These are phyloP conservation scores for Chascanopsetta lugubris DNA, from an alignment of 2,113 vertebrate genomes.

Conservation along the genomic window DNA sequence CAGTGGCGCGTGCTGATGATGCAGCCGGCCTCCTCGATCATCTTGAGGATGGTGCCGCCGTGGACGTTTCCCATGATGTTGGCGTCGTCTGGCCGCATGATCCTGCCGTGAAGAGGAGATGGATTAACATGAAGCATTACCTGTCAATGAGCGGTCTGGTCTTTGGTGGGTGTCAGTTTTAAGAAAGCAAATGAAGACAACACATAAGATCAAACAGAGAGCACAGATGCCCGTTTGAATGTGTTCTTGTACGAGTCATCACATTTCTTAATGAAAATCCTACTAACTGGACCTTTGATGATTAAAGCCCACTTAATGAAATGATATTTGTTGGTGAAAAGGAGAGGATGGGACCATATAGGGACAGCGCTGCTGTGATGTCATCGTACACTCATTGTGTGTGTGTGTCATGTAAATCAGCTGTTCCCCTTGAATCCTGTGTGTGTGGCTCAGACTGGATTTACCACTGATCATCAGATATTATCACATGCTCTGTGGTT, in stretches of 20 bases:
- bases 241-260: too few species aligned
- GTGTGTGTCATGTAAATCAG: background rate
- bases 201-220: too few species aligned
- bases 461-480: conserved; percentile 18
- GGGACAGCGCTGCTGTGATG: background rate
- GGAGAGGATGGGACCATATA: background rate
- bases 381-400: background rate
- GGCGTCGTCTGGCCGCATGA: conserved; percentile 94
- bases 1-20: conserved; percentile 95
- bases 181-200: too few species aligned
- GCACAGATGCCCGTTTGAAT: too few species aligned
- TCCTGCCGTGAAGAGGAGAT: conserved; percentile 73
- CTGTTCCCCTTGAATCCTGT: background rate
- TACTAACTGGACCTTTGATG: too few species aligned
- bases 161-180: background rate
- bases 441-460: conserved; percentile 16
- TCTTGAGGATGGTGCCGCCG: conserved; percentile 93
- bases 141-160: background rate
- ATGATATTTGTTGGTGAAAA: background rate
- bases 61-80: conserved; percentile 93
- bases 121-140: background rate
- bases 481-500: background rate
- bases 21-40: conserved; percentile 96
- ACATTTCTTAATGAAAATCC: too few species aligned
- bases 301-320: background rate